Percentiles rank a stretch among this genome's conserved stretches.
Conservation (phyloP, 1,140 invertebrate genomes). For the Cydia pomonella region DNA sequence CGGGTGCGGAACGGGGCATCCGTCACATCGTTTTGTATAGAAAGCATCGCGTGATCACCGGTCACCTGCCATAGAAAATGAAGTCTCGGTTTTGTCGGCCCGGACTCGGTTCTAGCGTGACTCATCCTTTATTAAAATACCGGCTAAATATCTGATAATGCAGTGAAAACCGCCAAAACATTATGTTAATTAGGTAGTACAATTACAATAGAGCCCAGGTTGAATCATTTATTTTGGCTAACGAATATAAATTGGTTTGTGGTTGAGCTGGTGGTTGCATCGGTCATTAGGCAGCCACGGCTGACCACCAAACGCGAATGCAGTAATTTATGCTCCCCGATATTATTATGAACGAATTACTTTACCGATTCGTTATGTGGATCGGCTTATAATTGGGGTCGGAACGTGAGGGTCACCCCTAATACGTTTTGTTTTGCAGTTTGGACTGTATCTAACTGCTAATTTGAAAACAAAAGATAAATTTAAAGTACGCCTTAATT, state of each 20-base stretch:
- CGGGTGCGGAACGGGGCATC: too few species aligned
- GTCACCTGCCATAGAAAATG: too few species aligned
- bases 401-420: conserved; percentile 19
- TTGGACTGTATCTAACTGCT: background rate
- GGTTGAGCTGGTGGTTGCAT: conserved; percentile 38
- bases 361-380: conserved; percentile 44
- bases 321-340: conserved; percentile 19
- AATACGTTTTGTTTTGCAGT: background rate
- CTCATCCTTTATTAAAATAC: background rate
- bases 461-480: conserved; percentile 1
- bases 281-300: conserved; percentile 42
- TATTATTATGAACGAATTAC: conserved; percentile 42
- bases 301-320: conserved; percentile 34
- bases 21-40: too few species aligned
- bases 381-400: conserved; percentile 19
- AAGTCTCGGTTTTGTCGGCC: too few species aligned
- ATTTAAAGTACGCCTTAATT: background rate
- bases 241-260: conserved; percentile 43
- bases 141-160: background rate
- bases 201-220: conserved; percentile 10
- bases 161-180: conserved; percentile 9
- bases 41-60: too few species aligned
- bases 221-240: conserved; percentile 32
- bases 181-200: conserved; percentile 28
- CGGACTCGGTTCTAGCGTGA: too few species aligned